Conservation (phyloP, 1,140 invertebrate genomes). For the Neodiprion pinetum region DNA sequence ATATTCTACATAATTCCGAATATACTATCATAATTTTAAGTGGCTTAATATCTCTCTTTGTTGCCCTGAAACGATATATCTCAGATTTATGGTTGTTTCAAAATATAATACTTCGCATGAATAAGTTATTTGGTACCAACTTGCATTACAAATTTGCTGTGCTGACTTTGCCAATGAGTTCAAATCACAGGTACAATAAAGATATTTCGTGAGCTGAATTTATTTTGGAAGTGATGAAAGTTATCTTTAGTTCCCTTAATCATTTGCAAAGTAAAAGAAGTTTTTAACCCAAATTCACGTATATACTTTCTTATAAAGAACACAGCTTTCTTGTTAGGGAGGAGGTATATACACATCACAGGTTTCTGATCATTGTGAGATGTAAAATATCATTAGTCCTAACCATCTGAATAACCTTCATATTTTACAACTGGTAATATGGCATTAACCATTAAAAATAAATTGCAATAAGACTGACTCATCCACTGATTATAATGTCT, state of each 20-base stretch:
- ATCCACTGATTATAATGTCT: too few relatives aligned
- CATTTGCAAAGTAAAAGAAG: not conserved
- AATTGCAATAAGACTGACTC: too few relatives aligned
- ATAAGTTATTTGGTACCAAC: constrained; percentile 62
- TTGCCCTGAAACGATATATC: not conserved
- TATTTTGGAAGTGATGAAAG: not conserved
- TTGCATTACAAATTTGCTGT: constrained; percentile 69
- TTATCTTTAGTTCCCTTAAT: not conserved
- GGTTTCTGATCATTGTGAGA: too few relatives aligned
- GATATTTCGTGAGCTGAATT: not conserved
- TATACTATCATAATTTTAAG: not conserved
- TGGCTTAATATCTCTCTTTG: not conserved
- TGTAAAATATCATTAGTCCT: constrained; percentile 4
- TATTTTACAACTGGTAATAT: too few relatives aligned
- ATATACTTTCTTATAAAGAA: not conserved
- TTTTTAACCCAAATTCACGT: not conserved
- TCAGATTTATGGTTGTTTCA: not conserved
- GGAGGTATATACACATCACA: too few relatives aligned
- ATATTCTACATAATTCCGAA: not conserved
- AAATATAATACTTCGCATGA: not conserved
- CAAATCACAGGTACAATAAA: not conserved
- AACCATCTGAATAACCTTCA: not conserved
- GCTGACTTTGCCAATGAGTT: not conserved
- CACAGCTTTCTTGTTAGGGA: not conserved
- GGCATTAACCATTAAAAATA: too few relatives aligned